phyloP scores from a whole-genome alignment of 2,888 invertebrate species.

The Sphaerophoria rueppellii region DNA sequence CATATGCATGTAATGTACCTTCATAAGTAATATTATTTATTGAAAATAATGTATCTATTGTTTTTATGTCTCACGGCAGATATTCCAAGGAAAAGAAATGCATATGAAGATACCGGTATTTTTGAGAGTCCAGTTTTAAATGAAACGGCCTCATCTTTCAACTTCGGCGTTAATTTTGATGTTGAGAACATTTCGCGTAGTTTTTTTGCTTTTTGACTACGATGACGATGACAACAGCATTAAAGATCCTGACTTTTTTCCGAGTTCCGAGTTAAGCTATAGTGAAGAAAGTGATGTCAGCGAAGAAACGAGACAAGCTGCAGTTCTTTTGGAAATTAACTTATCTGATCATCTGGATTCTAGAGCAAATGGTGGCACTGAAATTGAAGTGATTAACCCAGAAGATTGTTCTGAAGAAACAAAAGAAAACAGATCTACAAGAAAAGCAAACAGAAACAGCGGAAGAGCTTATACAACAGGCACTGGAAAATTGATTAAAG shows the following conservation, averaged over 20 bases:
- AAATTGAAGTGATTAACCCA: too few relatives aligned
- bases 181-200: neutral
- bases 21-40: neutral
- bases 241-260: constrained; percentile 13
- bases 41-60: too few relatives aligned
- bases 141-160: constrained; percentile 30
- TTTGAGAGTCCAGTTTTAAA: constrained; percentile 32
- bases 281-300: neutral
- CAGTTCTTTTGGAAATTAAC: constrained; percentile 1
- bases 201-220: neutral
- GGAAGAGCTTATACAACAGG: too few relatives aligned
- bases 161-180: constrained; percentile 28
- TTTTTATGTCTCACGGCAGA: neutral
- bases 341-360: neutral
- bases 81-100: neutral
- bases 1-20: too few relatives aligned
- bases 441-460: too few relatives aligned
- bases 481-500: too few relatives aligned
- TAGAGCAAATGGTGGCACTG: too few relatives aligned
- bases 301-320: constrained; percentile 4
- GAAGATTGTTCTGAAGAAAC: too few relatives aligned
- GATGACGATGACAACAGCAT: constrained; percentile 29
- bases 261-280: too few relatives aligned
- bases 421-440: too few relatives aligned
- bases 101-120: neutral